Base-by-base conservation (phyloP, 2,113 vertebrate genomes). In the Ptilonorhynchus violaceus region DNA sequence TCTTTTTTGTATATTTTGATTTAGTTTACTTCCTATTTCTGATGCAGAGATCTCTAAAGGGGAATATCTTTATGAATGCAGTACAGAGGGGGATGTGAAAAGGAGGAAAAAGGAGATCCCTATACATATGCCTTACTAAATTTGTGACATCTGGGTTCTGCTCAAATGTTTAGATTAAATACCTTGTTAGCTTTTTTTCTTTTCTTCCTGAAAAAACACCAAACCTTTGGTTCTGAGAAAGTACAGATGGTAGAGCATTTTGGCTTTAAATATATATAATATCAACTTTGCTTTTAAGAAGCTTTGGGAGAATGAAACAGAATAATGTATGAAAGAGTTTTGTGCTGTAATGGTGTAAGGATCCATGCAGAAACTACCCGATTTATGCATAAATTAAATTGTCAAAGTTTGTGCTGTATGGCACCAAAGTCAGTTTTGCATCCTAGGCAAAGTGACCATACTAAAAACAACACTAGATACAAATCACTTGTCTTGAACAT, bases 391-490 rank as follows among this genome's bases (percentile, higher is more conserved):
- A 41, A 92, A 76, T 83, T 33, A 62, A 59, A 24, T 66, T 33
- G 18, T 39, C 31, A n/a, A 41, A 56, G 35, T 70, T 67, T 78
- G 22, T 86, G 17, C 33, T 77, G 3, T 42, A 39, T 69, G 46
- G 50, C 73, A 28, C 15, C 8, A 8, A 30, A 56, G 31, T 72
- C 33, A 33, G 19, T 78, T 92, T 60, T 72, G 30, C 23, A 20
- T 59, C 10, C 0, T 19, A 58, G 78, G 19, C 70, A 64, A 68
- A 83, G 19, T 0, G 0, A 56, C 13, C 4, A 2, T 56, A n/a
- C 33, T 42, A 47, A 69, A 33, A 58, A 11, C 10, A 80, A 19
- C 22, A 9, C 16, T 67, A 35, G 52, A 59, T 6, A 52, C 41
- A 41, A 59, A 70, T 30, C 13, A 13, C 17, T 74, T 83, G 23